Percentiles rank a stretch among this genome's conserved stretches.
phyloP scores from a whole-genome alignment of 2,113 vertebrate genomes.

The Rhinogobius similis region DNA sequence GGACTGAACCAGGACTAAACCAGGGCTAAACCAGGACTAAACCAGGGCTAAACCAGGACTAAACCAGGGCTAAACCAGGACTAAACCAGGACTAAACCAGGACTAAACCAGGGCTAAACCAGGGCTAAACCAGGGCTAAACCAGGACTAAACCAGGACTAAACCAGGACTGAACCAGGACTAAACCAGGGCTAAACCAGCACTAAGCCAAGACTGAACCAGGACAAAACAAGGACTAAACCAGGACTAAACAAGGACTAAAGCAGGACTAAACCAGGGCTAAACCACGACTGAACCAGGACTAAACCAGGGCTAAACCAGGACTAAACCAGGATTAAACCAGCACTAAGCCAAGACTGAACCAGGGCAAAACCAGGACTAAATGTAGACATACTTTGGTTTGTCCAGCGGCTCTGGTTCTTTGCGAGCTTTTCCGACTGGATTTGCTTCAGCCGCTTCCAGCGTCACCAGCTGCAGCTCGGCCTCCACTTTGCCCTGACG shows the following conservation, averaged over 20 bases:
- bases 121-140: not conserved
- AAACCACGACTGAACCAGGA: not conserved
- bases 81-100: not conserved
- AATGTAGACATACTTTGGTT: constrained; percentile 83
- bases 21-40: not conserved
- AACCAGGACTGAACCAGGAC: not conserved
- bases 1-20: not conserved
- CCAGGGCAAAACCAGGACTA: not conserved
- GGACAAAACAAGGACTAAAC: not conserved
- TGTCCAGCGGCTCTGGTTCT: constrained; percentile 91
- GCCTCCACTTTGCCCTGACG: constrained; percentile 92
- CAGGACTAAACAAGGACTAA: not conserved
- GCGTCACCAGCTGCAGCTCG: constrained; percentile 86
- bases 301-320: not conserved
- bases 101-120: not conserved
- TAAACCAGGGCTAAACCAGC: not conserved
- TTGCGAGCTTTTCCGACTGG: constrained; percentile 88
- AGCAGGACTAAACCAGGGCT: not conserved
- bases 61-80: not conserved
- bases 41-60: not conserved
- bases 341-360: not conserved
- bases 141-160: not conserved
- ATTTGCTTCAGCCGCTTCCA: constrained; percentile 87
- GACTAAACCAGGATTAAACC: not conserved
- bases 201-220: not conserved